Conservation (phyloP, 1,140 invertebrate genomes). For the Dendrolimus kikuchii region DNA sequence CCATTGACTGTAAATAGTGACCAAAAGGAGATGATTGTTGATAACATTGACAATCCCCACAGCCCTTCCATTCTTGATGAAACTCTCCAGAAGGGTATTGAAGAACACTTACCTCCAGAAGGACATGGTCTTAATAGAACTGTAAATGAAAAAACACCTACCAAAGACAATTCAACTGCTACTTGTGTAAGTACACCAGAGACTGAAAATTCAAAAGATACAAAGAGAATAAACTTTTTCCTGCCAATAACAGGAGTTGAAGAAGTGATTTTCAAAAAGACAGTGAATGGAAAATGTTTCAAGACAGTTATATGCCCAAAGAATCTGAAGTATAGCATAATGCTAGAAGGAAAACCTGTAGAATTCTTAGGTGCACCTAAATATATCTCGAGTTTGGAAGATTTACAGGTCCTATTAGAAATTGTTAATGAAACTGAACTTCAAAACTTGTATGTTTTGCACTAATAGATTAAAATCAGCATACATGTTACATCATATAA, state of each 20-base stretch:
- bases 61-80: slow-evolving; percentile 63
- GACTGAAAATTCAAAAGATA: slow-evolving; percentile 14
- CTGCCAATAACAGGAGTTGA: slow-evolving; percentile 21
- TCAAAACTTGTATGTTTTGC: slow-evolving; percentile 58
- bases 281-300: slow-evolving; percentile 45
- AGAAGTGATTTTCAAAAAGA: slow-evolving; percentile 60
- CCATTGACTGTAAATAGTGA: slow-evolving; percentile 5
- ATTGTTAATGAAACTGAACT: slow-evolving; percentile 66
- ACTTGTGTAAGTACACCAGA: not conserved
- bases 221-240: slow-evolving; percentile 6
- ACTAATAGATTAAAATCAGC: slow-evolving; percentile 25
- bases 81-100: slow-evolving; percentile 47
- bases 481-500: not conserved
- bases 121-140: not conserved
- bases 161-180: too few species aligned
- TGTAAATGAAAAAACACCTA: too few species aligned
- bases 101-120: slow-evolving; percentile 40
- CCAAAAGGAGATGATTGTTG: slow-evolving; percentile 8
- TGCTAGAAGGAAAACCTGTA: slow-evolving; percentile 56
- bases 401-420: slow-evolving; percentile 65
- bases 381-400: slow-evolving; percentile 59
- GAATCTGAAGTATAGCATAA: slow-evolving; percentile 60
- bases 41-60: slow-evolving; percentile 37
- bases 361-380: slow-evolving; percentile 67
- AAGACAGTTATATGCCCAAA: slow-evolving; percentile 60